phyloP scores from a whole-genome alignment of 2,888 invertebrate species.

The Acheta domesticus region DNA sequence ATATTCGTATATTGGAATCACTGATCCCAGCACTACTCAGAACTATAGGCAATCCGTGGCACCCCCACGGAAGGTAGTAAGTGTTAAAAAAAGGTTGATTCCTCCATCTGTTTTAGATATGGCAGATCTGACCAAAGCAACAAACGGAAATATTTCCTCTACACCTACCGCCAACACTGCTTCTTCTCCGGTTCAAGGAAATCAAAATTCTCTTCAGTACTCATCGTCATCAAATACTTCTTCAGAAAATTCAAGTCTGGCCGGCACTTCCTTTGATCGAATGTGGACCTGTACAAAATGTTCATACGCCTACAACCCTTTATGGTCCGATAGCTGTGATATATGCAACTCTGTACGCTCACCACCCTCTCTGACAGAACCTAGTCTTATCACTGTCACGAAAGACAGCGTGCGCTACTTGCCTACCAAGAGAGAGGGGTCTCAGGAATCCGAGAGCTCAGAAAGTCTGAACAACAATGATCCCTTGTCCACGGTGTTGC shows the following conservation, averaged over 20 bases:
- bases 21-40: conserved; percentile 40
- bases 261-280: conserved; percentile 44
- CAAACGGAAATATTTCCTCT: conserved; percentile 30
- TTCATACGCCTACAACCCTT: conserved; percentile 82
- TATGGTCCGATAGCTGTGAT: conserved; percentile 76
- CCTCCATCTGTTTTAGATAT: conserved; percentile 30
- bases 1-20: conserved; percentile 44
- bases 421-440: conserved; percentile 44
- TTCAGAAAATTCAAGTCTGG: conserved; percentile 29
- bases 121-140: conserved; percentile 31
- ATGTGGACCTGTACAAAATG: conserved; percentile 89
- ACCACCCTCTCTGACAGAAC: conserved; percentile 61
- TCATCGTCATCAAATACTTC: conserved; percentile 30
- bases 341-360: conserved; percentile 70
- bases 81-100: conserved; percentile 26
- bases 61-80: conserved; percentile 21
- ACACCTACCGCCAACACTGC: conserved; percentile 20
- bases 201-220: conserved; percentile 28
- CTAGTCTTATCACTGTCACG: conserved; percentile 68
- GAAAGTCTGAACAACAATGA: conserved; percentile 32
- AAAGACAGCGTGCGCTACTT: conserved; percentile 47
- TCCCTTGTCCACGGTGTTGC: conserved; percentile 27
- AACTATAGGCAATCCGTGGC: conserved; percentile 20
- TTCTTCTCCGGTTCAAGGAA: conserved; percentile 24
- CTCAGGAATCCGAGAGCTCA: conserved; percentile 29